Evolutionary conservation across 2,797 vertebrate genomes (phyloP).

Genomic region (Macropodus opercularis): DNA sequence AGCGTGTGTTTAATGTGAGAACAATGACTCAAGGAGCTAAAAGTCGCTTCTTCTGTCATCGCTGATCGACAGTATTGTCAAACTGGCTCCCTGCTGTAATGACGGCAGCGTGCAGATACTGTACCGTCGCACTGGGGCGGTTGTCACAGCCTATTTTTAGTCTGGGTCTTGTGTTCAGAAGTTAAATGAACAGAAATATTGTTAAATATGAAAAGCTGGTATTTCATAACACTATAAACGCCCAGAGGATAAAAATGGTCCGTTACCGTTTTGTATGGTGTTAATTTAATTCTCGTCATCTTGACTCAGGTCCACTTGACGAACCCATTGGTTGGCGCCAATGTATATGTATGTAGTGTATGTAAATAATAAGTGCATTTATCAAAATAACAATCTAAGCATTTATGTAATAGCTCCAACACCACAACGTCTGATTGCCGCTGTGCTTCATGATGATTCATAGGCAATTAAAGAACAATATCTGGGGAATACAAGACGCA

Average conservation of each 20-base stretch:
- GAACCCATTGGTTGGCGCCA: not conserved
- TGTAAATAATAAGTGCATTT: not conserved
- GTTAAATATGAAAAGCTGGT: constrained; percentile 8
- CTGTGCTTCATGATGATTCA: not conserved
- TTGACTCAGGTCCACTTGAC: not conserved
- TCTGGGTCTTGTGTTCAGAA: constrained; percentile 22
- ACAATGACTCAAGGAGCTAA: not conserved
- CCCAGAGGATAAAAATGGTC: not conserved
- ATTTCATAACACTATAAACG: not conserved
- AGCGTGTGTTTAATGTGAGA: not conserved
- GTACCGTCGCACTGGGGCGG: constrained; percentile 22
- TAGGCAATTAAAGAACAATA: constrained; percentile 22
- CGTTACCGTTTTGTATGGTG: no score
- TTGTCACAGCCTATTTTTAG: constrained; percentile 49
- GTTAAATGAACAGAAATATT: constrained; percentile 16
- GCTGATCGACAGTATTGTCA: constrained; percentile 40
- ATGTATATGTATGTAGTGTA: no score
- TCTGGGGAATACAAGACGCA: constrained; percentile 11
- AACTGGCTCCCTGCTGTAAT: constrained; percentile 43
- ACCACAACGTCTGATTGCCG: constrained; percentile 1
- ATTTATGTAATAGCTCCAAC: constrained; percentile 2
- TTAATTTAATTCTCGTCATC: constrained; percentile 5
- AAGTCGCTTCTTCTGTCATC: constrained; percentile 17
- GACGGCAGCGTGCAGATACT: constrained; percentile 43
- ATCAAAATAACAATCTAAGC: constrained; percentile 10